These are phyloP conservation scores for Drosophila littoralis DNA, from an alignment of 1,140 invertebrate genomes.

Conservation along the genomic window DNA sequence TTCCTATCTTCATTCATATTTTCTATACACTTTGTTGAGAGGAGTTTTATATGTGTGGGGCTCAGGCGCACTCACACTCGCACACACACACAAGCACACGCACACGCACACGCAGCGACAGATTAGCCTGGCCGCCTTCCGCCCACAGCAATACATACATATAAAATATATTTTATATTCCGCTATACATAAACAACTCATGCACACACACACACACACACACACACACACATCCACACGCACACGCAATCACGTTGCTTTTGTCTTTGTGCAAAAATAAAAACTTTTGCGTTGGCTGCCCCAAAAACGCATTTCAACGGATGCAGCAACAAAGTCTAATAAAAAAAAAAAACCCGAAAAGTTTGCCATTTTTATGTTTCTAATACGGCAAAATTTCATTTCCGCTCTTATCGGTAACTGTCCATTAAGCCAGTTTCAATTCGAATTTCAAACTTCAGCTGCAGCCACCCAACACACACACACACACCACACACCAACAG, in stretches of 20 bases:
- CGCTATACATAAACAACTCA: conserved; percentile 26
- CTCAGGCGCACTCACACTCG: conserved; percentile 67
- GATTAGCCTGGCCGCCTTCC: conserved; percentile 18
- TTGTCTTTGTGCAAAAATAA: conserved; percentile 46
- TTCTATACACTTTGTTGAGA: conserved; percentile 75
- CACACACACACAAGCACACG: conserved; percentile 26
- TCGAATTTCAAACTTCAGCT: conserved; percentile 30
- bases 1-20: conserved; percentile 76
- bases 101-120: background rate
- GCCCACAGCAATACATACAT: conserved; percentile 19
- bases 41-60: conserved; percentile 43
- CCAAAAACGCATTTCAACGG: conserved; percentile 52
- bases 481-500: conserved; percentile 19
- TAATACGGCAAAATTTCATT: conserved; percentile 72
- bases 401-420: conserved; percentile 59
- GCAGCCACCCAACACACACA: conserved; percentile 33
- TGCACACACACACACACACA: conserved; percentile 19
- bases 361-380: conserved; percentile 61
- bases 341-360: conserved; percentile 44
- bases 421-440: conserved; percentile 44
- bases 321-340: conserved; percentile 31
- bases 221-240: conserved; percentile 11
- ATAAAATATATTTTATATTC: conserved; percentile 14
- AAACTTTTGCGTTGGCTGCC: conserved; percentile 42
- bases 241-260: conserved; percentile 9